Conservation (phyloP, 2,888 invertebrate genomes). For the Epirrhoe alternata region DNA sequence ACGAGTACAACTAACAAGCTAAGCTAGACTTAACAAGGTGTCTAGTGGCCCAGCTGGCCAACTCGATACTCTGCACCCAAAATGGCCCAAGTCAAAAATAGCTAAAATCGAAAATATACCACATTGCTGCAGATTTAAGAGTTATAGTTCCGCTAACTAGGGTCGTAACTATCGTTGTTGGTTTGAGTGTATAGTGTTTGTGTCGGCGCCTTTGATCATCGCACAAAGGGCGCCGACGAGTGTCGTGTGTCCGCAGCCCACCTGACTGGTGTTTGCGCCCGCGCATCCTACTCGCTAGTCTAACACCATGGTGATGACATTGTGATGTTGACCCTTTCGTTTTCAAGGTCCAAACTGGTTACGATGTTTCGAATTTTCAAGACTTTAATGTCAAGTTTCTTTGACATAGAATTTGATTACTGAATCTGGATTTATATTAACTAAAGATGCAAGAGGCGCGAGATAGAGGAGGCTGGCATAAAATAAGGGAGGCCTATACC, state of each 20-base stretch:
- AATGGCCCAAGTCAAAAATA: conserved; percentile 43
- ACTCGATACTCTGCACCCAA: conserved; percentile 41
- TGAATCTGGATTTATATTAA: too few relatives aligned
- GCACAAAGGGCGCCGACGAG: conserved; percentile 79
- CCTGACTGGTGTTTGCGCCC: conserved; percentile 75
- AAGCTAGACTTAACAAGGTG: conserved; percentile 79
- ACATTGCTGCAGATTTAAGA: conserved; percentile 24
- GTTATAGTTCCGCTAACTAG: conserved; percentile 30
- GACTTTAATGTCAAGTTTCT: neutral
- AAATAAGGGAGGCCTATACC: too few relatives aligned
- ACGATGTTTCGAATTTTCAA: conserved; percentile 6
- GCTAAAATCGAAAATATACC: conserved; percentile 21
- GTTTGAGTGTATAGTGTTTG: conserved; percentile 59
- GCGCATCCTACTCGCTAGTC: conserved; percentile 50
- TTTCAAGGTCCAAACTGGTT: conserved; percentile 27
- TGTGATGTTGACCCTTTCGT: conserved; percentile 39
- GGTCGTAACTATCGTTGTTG: conserved; percentile 44
- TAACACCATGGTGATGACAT: conserved; percentile 47
- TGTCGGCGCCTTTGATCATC: conserved; percentile 78
- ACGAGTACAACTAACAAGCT: conserved; percentile 57
- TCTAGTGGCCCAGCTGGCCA: conserved; percentile 64
- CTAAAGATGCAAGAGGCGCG: too few relatives aligned
- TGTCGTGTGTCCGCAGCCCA: conserved; percentile 78
- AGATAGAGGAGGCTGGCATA: too few relatives aligned
- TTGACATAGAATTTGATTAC: neutral